Percentiles rank a stretch among this genome's conserved stretches.
Evolutionary conservation across 2,888 invertebrate genomes (phyloP).

Genomic region (Cephus nigrinus): DNA sequence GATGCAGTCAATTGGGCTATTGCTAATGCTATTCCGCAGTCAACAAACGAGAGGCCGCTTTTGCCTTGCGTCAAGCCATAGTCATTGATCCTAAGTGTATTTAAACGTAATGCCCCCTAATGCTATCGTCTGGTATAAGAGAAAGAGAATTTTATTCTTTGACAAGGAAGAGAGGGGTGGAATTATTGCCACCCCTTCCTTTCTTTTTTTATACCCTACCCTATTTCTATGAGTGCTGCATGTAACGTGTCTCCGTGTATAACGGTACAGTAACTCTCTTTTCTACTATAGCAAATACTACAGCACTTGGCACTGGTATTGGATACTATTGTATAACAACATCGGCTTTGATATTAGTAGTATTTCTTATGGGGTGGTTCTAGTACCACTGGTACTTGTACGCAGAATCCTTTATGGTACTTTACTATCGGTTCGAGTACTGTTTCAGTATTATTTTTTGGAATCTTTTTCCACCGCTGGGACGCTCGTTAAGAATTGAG

Average conservation of each 20-base stretch:
- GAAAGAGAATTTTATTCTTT: neutral
- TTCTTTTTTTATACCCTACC: conserved; percentile 38
- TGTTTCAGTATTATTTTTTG: neutral
- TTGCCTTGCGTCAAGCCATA: neutral
- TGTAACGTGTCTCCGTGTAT: neutral
- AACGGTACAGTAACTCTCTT: neutral
- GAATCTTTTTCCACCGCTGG: neutral
- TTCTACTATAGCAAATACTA: neutral
- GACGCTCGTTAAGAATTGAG: neutral
- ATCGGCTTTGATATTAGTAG: neutral
- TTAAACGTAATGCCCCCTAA: conserved; percentile 11
- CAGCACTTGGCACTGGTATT: neutral
- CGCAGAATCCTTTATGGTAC: neutral
- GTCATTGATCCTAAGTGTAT: conserved; percentile 11
- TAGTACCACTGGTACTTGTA: neutral
- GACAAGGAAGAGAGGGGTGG: neutral
- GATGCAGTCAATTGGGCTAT: conserved; percentile 51
- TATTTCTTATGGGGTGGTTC: neutral
- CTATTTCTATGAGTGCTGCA: conserved; percentile 28
- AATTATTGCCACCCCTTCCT: conserved; percentile 19
- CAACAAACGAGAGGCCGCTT: neutral
- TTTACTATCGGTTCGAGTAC: neutral
- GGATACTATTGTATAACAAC: neutral
- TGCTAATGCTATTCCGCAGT: conserved; percentile 14
- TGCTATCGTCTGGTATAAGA: conserved; percentile 1